phyloP scores from a whole-genome alignment of 2,797 vertebrate species.

The Meriones psammophilus region DNA sequence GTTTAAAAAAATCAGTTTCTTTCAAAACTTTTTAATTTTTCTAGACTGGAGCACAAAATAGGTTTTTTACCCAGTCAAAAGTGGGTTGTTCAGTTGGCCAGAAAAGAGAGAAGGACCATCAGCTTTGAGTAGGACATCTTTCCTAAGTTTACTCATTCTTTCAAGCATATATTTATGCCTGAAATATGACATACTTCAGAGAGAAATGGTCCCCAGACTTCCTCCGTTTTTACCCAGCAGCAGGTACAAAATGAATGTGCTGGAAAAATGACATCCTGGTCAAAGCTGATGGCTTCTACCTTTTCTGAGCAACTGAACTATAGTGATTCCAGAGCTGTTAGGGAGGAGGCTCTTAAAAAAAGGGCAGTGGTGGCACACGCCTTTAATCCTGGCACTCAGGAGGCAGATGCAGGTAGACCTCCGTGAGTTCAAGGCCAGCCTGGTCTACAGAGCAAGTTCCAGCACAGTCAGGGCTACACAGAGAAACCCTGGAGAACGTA shows the following conservation, averaged over 20 bases:
- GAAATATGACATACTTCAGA: too few relatives aligned
- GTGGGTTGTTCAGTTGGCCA: neutral
- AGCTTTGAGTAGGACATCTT: too few relatives aligned
- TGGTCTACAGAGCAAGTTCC: neutral
- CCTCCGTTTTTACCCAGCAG: neutral
- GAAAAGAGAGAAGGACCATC: too few relatives aligned
- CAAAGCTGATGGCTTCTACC: neutral
- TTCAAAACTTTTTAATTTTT: neutral
- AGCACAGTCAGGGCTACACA: neutral
- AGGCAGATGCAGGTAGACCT: neutral
- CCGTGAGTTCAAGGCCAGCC: neutral
- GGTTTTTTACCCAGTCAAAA: slow-evolving; percentile 15
- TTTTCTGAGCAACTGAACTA: neutral
- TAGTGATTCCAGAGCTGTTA: neutral
- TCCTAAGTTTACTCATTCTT: too few relatives aligned
- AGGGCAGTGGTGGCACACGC: too few relatives aligned
- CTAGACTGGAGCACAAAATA: neutral
- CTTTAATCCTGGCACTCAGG: neutral
- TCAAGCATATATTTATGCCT: too few relatives aligned
- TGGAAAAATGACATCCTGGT: neutral
- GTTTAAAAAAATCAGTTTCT: neutral
- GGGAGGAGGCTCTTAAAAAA: neutral
- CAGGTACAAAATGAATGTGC: neutral
- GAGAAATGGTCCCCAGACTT: too few relatives aligned
- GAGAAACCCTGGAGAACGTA: too few relatives aligned